These are phyloP conservation scores for Acanthochromis polyacanthus DNA, from an alignment of 2,113 vertebrate genomes.

Conservation along the genomic window DNA sequence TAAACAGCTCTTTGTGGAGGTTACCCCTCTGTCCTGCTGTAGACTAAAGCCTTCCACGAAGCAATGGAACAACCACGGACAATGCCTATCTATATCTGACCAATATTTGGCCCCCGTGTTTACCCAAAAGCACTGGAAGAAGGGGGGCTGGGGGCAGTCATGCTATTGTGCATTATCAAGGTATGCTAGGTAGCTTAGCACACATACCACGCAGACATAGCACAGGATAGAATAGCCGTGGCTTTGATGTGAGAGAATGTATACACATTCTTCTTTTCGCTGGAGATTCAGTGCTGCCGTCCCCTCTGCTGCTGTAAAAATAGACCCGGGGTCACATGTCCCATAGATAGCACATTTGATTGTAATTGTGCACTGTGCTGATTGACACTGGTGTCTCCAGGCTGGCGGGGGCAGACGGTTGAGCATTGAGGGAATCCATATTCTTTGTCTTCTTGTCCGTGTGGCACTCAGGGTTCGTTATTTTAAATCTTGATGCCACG, in stretches of 20 bases:
- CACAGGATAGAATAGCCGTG: constrained; percentile 30
- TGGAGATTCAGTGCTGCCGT: constrained; percentile 58
- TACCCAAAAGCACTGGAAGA: constrained; percentile 17
- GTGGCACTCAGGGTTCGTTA: neutral
- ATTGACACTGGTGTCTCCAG: constrained; percentile 68
- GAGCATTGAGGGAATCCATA: neutral
- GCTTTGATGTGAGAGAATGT: constrained; percentile 72
- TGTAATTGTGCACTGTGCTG: constrained; percentile 66
- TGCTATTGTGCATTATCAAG: constrained; percentile 21
- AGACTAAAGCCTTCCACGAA: constrained; percentile 42
- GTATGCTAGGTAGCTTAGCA: constrained; percentile 51
- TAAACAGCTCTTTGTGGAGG: constrained; percentile 1
- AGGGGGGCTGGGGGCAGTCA: too few relatives aligned
- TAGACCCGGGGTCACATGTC: constrained; percentile 72
- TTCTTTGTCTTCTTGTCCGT: constrained; percentile 2
- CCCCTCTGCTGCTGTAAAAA: constrained; percentile 71
- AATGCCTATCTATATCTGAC: constrained; percentile 46
- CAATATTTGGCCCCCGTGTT: constrained; percentile 36
- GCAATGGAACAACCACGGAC: constrained; percentile 17
- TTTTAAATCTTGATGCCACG: neutral
- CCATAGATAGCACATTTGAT: constrained; percentile 74
- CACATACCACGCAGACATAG: constrained; percentile 37
- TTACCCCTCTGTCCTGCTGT: constrained; percentile 14
- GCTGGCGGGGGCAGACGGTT: constrained; percentile 27
- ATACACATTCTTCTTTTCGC: constrained; percentile 55